These are phyloP conservation scores for Bradysia coprophila DNA, from an alignment of 1,140 invertebrate genomes.

Conservation along the genomic window DNA sequence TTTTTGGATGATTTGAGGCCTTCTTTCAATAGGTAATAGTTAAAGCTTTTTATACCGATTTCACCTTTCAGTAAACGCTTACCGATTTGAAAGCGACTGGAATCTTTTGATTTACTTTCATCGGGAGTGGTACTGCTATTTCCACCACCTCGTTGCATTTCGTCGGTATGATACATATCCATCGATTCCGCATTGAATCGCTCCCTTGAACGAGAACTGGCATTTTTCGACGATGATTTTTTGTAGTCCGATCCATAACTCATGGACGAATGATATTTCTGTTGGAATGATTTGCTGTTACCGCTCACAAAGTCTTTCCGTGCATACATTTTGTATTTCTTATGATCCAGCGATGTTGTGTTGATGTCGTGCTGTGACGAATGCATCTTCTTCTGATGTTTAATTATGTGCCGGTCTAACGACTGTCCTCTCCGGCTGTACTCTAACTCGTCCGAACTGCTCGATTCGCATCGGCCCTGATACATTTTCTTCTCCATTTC, in stretches of 20 bases:
- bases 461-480: constrained; percentile 10
- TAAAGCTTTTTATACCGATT: constrained; percentile 24
- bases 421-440: constrained; percentile 12
- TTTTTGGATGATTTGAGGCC: constrained; percentile 13
- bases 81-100: constrained; percentile 18
- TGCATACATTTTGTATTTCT: neutral
- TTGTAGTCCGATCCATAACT: too few species aligned
- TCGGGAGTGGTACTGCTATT: too few species aligned
- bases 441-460: constrained; percentile 15
- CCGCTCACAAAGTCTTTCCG: too few species aligned
- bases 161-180: too few species aligned
- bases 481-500: constrained; percentile 4
- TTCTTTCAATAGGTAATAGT: constrained; percentile 22
- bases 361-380: neutral
- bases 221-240: neutral
- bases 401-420: constrained; percentile 9
- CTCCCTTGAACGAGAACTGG: neutral
- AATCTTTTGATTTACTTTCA: constrained; percentile 1
- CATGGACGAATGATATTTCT: too few species aligned
- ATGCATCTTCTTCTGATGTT: neutral
- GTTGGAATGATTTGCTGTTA: too few species aligned
- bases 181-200: too few species aligned
- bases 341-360: neutral
- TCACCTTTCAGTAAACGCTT: constrained; percentile 18
- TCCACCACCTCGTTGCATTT: too few species aligned